Evolutionary conservation across 2,888 invertebrate genomes (phyloP).

Genomic region (Diarsia brunnea): DNA sequence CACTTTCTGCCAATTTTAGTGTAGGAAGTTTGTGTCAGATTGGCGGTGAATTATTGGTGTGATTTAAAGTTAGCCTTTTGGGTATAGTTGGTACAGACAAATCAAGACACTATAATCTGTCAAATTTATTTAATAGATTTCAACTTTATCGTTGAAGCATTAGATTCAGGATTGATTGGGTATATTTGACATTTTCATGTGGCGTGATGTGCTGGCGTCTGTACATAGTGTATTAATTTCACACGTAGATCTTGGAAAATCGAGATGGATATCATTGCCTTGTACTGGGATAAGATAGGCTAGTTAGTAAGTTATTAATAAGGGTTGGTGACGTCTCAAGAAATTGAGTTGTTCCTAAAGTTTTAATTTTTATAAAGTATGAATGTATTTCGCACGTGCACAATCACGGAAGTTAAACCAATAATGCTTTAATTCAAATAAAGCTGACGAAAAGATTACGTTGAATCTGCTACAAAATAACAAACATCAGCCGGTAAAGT

Average conservation of each 20-base stretch:
- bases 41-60: background rate
- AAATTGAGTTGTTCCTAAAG: background rate
- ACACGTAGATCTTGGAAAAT: background rate
- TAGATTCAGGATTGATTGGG: too few relatives aligned
- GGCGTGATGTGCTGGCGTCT: too few relatives aligned
- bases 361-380: background rate
- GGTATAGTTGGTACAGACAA: background rate
- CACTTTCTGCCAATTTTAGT: slow-evolving; percentile 31
- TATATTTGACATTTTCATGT: too few relatives aligned
- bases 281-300: background rate
- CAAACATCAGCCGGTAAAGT: slow-evolving; percentile 22
- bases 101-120: too few relatives aligned
- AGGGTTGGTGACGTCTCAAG: background rate
- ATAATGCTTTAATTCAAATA: slow-evolving; percentile 1
- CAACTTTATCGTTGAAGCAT: too few relatives aligned
- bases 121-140: too few relatives aligned
- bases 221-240: background rate
- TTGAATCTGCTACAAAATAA: slow-evolving; percentile 3
- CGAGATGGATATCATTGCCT: background rate
- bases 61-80: background rate
- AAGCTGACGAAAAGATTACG: slow-evolving; percentile 9
- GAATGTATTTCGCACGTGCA: background rate
- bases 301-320: background rate
- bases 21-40: slow-evolving; percentile 25
- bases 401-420: background rate